Evolutionary conservation across 64 coral and sea anemone species (phyloP), one percentile per base, ranked within the genome.

Genomic region (Montipora foliosa): DNA sequence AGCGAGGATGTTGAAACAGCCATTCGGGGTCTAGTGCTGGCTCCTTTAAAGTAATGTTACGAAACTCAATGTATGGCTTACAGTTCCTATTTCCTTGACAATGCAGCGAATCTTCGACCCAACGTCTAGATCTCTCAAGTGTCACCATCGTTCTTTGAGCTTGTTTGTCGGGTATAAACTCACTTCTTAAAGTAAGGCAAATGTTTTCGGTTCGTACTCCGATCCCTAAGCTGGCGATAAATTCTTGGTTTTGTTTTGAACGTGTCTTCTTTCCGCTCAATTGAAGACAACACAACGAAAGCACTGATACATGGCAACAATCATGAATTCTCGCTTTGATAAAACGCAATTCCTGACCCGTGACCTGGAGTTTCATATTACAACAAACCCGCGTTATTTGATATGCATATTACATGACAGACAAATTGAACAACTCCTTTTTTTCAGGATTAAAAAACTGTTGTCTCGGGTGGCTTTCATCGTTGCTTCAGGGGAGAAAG

Each of bases 41-140:
- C 6, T 72, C 47, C 44, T 90, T 89, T 74, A 94, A 57, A 49
- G 93, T 90, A 4, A 94, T 89, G 14, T 66, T 47, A 5, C 79
- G 44, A 90, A 88, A 94, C 60, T 89, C 87, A 0, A 46, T 76
- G 14, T 45, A 62, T 2, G 5, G 5, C 81, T 67, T 86, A 4
- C 21, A 11, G 19, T 15, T 9, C 59, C 19, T 55, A 76, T 16
- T 72, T 77, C 71, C 44, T 86, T 44, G 82, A 49, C 67, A 72
- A 44, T 72, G 82, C 12, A 44, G 6, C 8, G 5, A 20, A 50
- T 71, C 82, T 47, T 49, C n/a, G 44, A 5, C 17, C 25, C 82
- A 59, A 71, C 44, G 82, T 70, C 53, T 6, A 57, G 53, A 57
- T 57, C 82, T 67, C n/a, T 44, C 10, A 17, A 49, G 21, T 11